Evolutionary conservation across 2,113 vertebrate genomes (phyloP).

Genomic region (Pseudorasbora parva): DNA sequence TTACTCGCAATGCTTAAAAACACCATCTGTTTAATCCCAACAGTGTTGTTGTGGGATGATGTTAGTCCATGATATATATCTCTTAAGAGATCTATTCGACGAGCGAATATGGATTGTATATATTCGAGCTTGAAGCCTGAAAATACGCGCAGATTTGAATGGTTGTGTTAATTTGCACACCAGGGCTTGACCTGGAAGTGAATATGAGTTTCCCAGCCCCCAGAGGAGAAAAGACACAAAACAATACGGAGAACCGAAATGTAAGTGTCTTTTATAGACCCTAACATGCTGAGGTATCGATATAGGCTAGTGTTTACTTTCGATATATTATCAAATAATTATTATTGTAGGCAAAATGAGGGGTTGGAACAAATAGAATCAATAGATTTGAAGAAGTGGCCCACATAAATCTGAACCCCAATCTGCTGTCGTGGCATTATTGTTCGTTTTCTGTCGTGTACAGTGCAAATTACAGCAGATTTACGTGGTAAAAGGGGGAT

Average conservation of each 20-base stretch:
- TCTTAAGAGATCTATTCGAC: background rate
- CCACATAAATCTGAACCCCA: background rate
- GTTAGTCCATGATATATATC: background rate
- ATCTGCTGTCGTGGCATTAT: constrained; percentile 24
- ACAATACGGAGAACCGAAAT: constrained; percentile 17
- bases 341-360: background rate
- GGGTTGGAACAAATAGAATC: background rate
- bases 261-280: constrained; percentile 11
- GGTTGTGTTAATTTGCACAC: constrained; percentile 32
- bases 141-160: constrained; percentile 1
- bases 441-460: background rate
- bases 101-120: background rate
- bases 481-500: background rate
- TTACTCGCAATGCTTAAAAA: constrained; percentile 1
- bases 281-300: background rate
- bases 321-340: background rate
- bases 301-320: background rate
- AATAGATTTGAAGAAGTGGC: background rate
- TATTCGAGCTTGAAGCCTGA: background rate
- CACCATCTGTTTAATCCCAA: constrained; percentile 12
- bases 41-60: constrained; percentile 6
- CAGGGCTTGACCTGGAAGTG: constrained; percentile 47
- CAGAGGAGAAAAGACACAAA: constrained; percentile 35
- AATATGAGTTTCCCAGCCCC: constrained; percentile 32
- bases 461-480: background rate